phyloP scores from a whole-genome alignment of 2,888 invertebrate species.

The Iselma pallidipennis region DNA sequence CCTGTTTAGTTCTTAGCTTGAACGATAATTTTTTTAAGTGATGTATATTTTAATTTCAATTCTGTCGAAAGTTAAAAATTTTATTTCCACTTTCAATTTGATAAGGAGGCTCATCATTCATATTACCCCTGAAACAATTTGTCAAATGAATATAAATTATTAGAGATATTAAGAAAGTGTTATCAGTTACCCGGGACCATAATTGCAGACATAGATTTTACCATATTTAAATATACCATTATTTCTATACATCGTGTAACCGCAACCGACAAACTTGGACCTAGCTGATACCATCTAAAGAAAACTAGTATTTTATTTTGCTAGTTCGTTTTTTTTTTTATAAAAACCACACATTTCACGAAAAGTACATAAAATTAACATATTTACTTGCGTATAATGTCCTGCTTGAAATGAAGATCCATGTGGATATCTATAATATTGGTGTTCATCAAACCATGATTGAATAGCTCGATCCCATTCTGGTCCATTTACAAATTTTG shows the following conservation, averaged over 20 bases:
- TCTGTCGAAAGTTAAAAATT: too few relatives aligned
- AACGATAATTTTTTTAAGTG: too few relatives aligned
- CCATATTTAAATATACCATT: slow-evolving; percentile 67
- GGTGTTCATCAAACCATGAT: slow-evolving; percentile 78
- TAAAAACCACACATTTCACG: background rate
- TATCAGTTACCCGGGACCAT: slow-evolving; percentile 70
- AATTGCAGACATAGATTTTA: slow-evolving; percentile 82
- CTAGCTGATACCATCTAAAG: slow-evolving; percentile 80
- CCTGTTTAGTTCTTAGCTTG: too few relatives aligned
- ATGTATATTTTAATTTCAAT: too few relatives aligned
- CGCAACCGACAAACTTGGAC: slow-evolving; percentile 80
- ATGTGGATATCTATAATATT: slow-evolving; percentile 66
- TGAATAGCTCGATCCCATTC: slow-evolving; percentile 71
- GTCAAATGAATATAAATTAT: background rate
- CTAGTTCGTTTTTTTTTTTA: background rate
- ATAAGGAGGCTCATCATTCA: too few relatives aligned
- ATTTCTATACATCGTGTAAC: slow-evolving; percentile 70
- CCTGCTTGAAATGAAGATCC: slow-evolving; percentile 71
- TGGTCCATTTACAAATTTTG: slow-evolving; percentile 7
- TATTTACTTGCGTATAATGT: slow-evolving; percentile 75
- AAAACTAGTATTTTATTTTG: background rate
- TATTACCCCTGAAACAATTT: background rate
- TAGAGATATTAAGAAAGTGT: background rate
- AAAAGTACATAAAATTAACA: background rate
- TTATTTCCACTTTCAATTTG: too few relatives aligned